Percentiles rank a stretch among this genome's conserved stretches.
These are phyloP conservation scores for Neopipo cinnamomea DNA, from an alignment of 2,113 vertebrate genomes.

Conservation along the genomic window DNA sequence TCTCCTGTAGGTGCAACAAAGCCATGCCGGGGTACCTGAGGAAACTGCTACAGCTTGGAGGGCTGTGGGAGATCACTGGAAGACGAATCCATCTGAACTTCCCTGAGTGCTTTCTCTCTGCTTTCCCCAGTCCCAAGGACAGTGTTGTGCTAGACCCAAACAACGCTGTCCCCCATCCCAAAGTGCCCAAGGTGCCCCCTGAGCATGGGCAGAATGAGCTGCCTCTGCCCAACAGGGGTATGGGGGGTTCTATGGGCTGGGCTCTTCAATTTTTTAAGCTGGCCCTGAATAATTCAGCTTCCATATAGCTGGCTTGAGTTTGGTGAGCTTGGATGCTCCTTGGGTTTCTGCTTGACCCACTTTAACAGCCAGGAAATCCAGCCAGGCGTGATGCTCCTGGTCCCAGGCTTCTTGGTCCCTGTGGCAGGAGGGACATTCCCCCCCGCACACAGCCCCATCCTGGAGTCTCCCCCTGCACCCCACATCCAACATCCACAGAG, in stretches of 20 bases:
- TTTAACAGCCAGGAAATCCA: not conserved
- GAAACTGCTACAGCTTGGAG: not conserved
- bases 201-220: not conserved
- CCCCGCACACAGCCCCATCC: not conserved
- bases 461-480: not conserved
- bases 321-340: not conserved
- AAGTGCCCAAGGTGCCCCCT: not conserved
- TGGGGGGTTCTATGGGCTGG: not conserved
- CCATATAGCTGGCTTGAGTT: not conserved
- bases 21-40: not conserved
- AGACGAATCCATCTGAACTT: not conserved
- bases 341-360: constrained; percentile 57
- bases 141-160: not conserved
- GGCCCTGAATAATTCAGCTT: constrained; percentile 53
- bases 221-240: not conserved
- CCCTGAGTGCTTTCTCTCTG: not conserved
- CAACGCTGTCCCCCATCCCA: accelerated
- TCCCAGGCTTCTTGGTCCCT: not conserved
- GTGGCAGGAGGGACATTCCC: not conserved
- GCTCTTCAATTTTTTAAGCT: constrained; percentile 49
- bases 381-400: not conserved
- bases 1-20: not conserved
- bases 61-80: accelerated
- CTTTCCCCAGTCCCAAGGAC: not conserved
- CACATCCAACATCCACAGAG: not conserved